phyloP scores from a whole-genome alignment of 2,888 invertebrate species.

The Meiosimyza platycephala region DNA sequence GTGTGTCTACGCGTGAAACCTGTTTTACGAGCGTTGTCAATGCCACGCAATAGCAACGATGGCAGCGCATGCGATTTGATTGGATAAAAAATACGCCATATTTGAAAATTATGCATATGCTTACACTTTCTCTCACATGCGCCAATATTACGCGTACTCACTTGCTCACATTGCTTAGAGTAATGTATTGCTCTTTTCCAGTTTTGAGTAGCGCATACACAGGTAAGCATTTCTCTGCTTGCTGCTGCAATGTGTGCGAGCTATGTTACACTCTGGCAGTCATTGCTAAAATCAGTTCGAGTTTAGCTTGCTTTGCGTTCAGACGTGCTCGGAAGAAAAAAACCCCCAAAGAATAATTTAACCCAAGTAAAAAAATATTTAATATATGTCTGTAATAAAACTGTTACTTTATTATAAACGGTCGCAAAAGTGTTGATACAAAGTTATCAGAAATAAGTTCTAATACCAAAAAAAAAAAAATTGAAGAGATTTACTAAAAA shows the following conservation, averaged over 20 bases:
- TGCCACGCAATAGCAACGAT: slow-evolving; percentile 19
- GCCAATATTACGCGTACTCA: slow-evolving; percentile 34
- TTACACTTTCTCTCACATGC: slow-evolving; percentile 48
- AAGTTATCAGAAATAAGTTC: slow-evolving; percentile 2
- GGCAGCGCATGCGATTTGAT: slow-evolving; percentile 67
- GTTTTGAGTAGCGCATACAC: slow-evolving; percentile 34
- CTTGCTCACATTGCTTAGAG: slow-evolving; percentile 30
- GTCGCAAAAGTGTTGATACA: slow-evolving; percentile 10
- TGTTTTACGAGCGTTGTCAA: not conserved
- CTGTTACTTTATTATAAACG: not conserved
- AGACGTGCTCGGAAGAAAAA: slow-evolving; percentile 61
- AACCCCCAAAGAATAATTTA: slow-evolving; percentile 18
- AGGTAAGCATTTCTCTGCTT: not conserved
- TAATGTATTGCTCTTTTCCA: slow-evolving; percentile 46
- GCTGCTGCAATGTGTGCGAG: slow-evolving; percentile 4
- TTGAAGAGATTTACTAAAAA: not conserved
- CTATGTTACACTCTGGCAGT: slow-evolving; percentile 45
- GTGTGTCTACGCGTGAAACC: slow-evolving; percentile 11
- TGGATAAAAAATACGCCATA: slow-evolving; percentile 66
- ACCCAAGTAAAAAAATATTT: slow-evolving; percentile 29
- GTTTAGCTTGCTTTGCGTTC: slow-evolving; percentile 62
- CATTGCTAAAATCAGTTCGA: slow-evolving; percentile 61
- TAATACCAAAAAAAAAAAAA: slow-evolving; percentile 8
- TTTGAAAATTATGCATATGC: slow-evolving; percentile 62
- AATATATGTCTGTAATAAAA: not conserved